Conservation (phyloP, 1,140 invertebrate genomes). For the Lordiphosa collinella region DNA sequence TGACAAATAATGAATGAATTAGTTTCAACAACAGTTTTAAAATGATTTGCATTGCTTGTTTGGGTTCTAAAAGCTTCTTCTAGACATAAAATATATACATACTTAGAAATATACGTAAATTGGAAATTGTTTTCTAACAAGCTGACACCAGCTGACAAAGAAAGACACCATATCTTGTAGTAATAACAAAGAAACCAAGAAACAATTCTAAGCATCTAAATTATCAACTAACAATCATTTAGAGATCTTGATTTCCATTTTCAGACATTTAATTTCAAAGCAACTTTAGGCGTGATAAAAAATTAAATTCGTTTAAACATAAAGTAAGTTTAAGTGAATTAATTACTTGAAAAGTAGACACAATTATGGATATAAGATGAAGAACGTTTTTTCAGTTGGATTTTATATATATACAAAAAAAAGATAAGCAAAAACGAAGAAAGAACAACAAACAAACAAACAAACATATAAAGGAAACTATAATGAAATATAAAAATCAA, state of each 20-base stretch:
- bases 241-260: slow-evolving; percentile 19
- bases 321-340: slow-evolving; percentile 39
- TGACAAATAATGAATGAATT: slow-evolving; percentile 71
- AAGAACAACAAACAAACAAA: slow-evolving; percentile 24
- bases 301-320: slow-evolving; percentile 33
- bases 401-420: slow-evolving; percentile 23
- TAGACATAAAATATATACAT: slow-evolving; percentile 5
- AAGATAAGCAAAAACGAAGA: background rate
- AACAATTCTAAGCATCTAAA: slow-evolving; percentile 8
- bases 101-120: slow-evolving; percentile 12
- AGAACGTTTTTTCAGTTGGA: slow-evolving; percentile 17
- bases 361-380: slow-evolving; percentile 44
- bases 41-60: background rate
- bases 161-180: slow-evolving; percentile 18
- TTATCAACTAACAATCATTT: slow-evolving; percentile 20
- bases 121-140: slow-evolving; percentile 9
- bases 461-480: slow-evolving; percentile 10
- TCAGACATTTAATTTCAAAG: slow-evolving; percentile 37
- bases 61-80: slow-evolving; percentile 6
- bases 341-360: slow-evolving; percentile 67
- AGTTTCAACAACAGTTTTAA: slow-evolving; percentile 30
- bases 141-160: slow-evolving; percentile 1
- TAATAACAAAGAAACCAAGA: slow-evolving; percentile 3
- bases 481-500: slow-evolving; percentile 14
- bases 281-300: slow-evolving; percentile 63